Conservation (phyloP, 2,888 invertebrate genomes). For the Rhagonycha lutea region DNA sequence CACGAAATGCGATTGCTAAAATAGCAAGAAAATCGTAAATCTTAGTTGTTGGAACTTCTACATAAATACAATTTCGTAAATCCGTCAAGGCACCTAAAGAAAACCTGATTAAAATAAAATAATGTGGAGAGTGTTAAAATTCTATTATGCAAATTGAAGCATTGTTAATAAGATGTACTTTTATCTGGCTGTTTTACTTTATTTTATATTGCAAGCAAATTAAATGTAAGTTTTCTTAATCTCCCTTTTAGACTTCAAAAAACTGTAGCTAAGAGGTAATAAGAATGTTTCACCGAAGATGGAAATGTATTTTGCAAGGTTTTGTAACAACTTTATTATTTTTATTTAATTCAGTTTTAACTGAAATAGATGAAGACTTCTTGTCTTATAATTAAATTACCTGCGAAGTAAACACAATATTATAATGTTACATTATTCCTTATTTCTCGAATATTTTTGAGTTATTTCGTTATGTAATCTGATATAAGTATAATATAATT, state of each 20-base stretch:
- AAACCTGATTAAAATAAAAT: not conserved
- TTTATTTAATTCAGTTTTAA: not conserved
- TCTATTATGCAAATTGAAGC: not conserved
- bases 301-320: not conserved
- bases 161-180: not conserved
- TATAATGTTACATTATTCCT: not conserved
- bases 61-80: conserved; percentile 7
- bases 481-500: too few species aligned
- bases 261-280: not conserved
- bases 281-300: not conserved
- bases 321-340: not conserved
- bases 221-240: not conserved
- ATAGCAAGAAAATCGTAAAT: conserved; percentile 12
- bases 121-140: not conserved
- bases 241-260: not conserved
- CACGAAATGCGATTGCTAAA: conserved; percentile 15
- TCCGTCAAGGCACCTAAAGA: not conserved
- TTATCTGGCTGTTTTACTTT: not conserved
- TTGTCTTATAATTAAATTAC: not conserved
- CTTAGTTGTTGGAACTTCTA: conserved; percentile 3
- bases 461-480: too few species aligned
- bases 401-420: not conserved
- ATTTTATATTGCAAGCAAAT: not conserved
- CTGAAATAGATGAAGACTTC: not conserved
- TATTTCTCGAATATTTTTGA: too few species aligned